Evolutionary conservation across 2,113 vertebrate species (phyloP), one percentile per base, ranked within the genome.

Genomic region (Silurus asotus): DNA sequence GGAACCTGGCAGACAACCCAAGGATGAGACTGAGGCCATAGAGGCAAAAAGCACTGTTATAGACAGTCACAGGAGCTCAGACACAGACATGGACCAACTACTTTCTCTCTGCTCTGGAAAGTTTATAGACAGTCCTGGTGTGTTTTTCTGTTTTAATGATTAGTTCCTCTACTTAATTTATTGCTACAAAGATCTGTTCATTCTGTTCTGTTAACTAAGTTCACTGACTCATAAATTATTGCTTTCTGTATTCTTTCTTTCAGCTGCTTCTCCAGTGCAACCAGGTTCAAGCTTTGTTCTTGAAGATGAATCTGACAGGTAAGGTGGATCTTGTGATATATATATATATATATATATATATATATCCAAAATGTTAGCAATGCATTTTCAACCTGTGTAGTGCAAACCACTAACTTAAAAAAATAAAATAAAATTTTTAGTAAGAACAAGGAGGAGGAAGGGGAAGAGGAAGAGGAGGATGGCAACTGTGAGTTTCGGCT

Each of bases 61-160:
- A 75, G 80, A 76, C 13, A 88, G 83, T 56, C 69, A 6, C 1
- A 8, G 69, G 49, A 51, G 82, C 13, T 45, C 67, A 28, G 88
- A 89, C 25, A 55, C 79, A 5, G 94, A 95, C 86, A 96, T 98
- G 95, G 97, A 97, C 56, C 96, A 97, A 56, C 91, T 99, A 84
- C 92, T 99, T 62, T 95, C 93, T 23, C 94, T 99, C 45, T 99
- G 97, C 45, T 99, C 97, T 0, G 97, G 98, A 55, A 98, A 96
- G 62, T 95, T 96, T 75, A 90, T 90, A 53, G 87, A 67, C 0
- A 93, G 91, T 94, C 95, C 91, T 93, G 95, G 98, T 99, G 72
- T 94, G 92, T 79, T 64, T 25, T 56, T 11, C 3, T 55, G 49
- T 55, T 25, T 75, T 0, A 28, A n/a, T 6, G 4, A 20, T 45